Evolutionary conservation across 2,888 invertebrate species (phyloP).

Genomic region (Trypoxylon attenuatum): DNA sequence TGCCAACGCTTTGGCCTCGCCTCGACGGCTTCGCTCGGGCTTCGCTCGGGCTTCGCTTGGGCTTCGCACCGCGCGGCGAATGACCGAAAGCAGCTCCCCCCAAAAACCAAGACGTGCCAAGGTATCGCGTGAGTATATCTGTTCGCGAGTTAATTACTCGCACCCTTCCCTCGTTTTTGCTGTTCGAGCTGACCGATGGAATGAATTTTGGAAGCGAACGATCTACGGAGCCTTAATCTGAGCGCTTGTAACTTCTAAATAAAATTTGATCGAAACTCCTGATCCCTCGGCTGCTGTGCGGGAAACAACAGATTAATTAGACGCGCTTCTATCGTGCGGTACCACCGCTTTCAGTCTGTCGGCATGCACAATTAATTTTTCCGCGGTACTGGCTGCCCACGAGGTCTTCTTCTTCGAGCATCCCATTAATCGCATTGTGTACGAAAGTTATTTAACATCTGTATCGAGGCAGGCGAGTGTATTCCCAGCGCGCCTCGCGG

Average conservation of each 20-base stretch:
- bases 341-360: not conserved
- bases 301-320: not conserved
- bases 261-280: too few relatives aligned
- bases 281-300: too few relatives aligned
- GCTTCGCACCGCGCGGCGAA: not conserved
- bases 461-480: not conserved
- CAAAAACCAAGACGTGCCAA: not conserved
- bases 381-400: too few relatives aligned
- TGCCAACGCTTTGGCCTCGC: slow-evolving; percentile 1
- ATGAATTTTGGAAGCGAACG: too few relatives aligned
- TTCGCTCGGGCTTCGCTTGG: too few relatives aligned
- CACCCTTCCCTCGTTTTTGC: not conserved
- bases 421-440: slow-evolving; percentile 1
- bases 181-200: too few relatives aligned
- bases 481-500: not conserved
- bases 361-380: not conserved
- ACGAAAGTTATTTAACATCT: not conserved
- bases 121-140: not conserved
- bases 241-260: too few relatives aligned
- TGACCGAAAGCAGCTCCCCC: not conserved
- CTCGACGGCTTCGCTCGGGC: not conserved
- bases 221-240: too few relatives aligned
- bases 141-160: not conserved
- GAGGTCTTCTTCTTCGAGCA: too few relatives aligned
- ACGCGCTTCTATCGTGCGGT: not conserved